Conservation (phyloP, 2,113 vertebrate species). For the Willisornis vidua region DNA sequence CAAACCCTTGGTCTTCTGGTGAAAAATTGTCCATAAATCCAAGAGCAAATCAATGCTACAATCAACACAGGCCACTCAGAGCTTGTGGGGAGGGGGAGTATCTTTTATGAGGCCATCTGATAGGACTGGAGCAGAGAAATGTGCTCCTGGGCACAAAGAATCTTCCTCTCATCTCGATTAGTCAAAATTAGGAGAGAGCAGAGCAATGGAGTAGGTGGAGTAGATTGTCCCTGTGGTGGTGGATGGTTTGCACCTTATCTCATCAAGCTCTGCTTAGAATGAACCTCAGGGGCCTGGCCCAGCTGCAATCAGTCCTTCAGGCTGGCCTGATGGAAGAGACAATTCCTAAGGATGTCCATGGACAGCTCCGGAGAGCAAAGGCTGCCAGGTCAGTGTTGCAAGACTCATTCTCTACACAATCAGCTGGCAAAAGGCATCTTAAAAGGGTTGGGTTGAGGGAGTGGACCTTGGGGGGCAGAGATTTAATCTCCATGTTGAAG, state of each 20-base stretch:
- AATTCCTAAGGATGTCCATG: not conserved
- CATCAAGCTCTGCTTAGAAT: conserved; percentile 28
- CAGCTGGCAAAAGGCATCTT: accelerated
- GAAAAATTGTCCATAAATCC: not conserved
- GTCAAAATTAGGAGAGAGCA: conserved; percentile 27
- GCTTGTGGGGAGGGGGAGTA: not conserved
- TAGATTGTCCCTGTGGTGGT: conserved; percentile 17
- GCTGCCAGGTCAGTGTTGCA: not conserved
- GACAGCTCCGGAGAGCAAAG: not conserved
- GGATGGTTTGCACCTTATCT: conserved; percentile 25
- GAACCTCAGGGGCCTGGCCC: conserved; percentile 4
- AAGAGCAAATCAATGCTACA: not conserved
- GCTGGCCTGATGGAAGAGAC: not conserved
- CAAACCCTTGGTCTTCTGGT: not conserved
- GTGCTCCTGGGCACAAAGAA: not conserved
- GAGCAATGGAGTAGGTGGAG: not conserved
- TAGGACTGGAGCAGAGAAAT: not conserved
- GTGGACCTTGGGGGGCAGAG: not conserved
- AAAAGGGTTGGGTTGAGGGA: not conserved
- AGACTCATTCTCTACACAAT: not conserved
- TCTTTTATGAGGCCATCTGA: not conserved
- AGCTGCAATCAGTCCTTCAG: not conserved
- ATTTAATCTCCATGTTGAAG: not conserved
- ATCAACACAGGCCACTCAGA: not conserved
- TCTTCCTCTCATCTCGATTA: not conserved